phyloP scores from a whole-genome alignment of 1,140 invertebrate species.

The Propsilocerus akamusi region DNA sequence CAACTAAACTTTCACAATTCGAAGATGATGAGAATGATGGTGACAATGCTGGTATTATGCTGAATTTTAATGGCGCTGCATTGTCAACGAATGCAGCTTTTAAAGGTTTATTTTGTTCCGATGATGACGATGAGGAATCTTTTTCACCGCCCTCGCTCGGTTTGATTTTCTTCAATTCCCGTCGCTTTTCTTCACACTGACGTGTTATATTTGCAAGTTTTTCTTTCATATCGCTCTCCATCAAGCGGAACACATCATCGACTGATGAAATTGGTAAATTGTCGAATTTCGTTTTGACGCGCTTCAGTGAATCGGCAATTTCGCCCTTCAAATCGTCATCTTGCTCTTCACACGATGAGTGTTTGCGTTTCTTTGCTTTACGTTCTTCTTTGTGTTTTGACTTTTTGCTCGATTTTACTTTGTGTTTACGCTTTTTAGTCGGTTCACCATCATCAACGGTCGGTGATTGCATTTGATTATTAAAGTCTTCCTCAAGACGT shows the following conservation, averaged over 20 bases:
- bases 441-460: background rate
- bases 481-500: slow-evolving; percentile 47
- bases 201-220: slow-evolving; percentile 58
- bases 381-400: slow-evolving; percentile 15
- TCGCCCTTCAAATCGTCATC: slow-evolving; percentile 16
- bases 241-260: slow-evolving; percentile 42
- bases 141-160: slow-evolving; percentile 29
- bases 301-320: slow-evolving; percentile 23
- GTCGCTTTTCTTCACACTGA: slow-evolving; percentile 65
- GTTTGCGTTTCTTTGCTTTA: slow-evolving; percentile 18
- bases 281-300: slow-evolving; percentile 24
- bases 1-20: slow-evolving; percentile 23
- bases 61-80: slow-evolving; percentile 17
- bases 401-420: slow-evolving; percentile 15
- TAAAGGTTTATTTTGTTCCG: slow-evolving; percentile 16
- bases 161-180: slow-evolving; percentile 51
- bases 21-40: slow-evolving; percentile 22
- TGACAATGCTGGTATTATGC: slow-evolving; percentile 9
- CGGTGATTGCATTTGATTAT: slow-evolving; percentile 17
- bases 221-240: slow-evolving; percentile 62
- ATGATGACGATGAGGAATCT: slow-evolving; percentile 18
- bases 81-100: slow-evolving; percentile 11
- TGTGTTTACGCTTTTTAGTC: slow-evolving; percentile 20
- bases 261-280: slow-evolving; percentile 22
- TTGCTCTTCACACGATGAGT: slow-evolving; percentile 20